Base-by-base conservation (phyloP, 2,888 invertebrate species). In the Lomographa bimaculata region DNA sequence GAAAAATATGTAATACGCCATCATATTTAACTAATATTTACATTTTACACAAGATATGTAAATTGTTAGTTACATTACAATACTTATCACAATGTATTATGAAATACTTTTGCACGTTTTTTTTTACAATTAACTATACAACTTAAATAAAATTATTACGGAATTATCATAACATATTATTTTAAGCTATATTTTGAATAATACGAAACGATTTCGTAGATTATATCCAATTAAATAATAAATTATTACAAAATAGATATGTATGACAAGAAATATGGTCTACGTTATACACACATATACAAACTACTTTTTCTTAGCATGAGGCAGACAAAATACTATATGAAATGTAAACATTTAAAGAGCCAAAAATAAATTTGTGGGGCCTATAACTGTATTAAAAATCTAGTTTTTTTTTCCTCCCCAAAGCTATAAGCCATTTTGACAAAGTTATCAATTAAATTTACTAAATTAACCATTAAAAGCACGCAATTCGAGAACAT, bases 71-170 rank as follows among this genome's bases (percentile, higher is more conserved):
- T 55, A 64, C 46, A 57, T 54, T 55, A 64, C 46, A 58, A 59
- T 54, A 50, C 64, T 61, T 75, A 77, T 75, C 71, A 76, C 73
- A 69, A 59, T 54, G 46, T 63, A 56, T 68, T 64, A 69, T 63
- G 57, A 61, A 56, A 55, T 52, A 58, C 42, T 33, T 54, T 53
- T 53, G 53, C 51, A 52, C 49, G 34, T 39, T 47, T 34, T 32
- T 36, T 19, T 34, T 35, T 30, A 21, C 9, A 26, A 38, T 29
- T 44, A 43, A 3, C 2, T 2, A 14, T 14, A 14, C 14, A 14
- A 14, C n/a, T n/a, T n/a, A n/a, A n/a, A n/a, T n/a, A n/a, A n/a
- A n/a, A n/a, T n/a, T n/a, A n/a, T n/a, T n/a, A n/a, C n/a, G n/a
- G n/a, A n/a, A 14, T 4, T 14, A 14, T 3, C 14, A 14, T 4